Percentiles rank a stretch among this genome's conserved stretches.
Conservation (phyloP, 1,140 invertebrate species). For the Brachystomella parvula region DNA sequence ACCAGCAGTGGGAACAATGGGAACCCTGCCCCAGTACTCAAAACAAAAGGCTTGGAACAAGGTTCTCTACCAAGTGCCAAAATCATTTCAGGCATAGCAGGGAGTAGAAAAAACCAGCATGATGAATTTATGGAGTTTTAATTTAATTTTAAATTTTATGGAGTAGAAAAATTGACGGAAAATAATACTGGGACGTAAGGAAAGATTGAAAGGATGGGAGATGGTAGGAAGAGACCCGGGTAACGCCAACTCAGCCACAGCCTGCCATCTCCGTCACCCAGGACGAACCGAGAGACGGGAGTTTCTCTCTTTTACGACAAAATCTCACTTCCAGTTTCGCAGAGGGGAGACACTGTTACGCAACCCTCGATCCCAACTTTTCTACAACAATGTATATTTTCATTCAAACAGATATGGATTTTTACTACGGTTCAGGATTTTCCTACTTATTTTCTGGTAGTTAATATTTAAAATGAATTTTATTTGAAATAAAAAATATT, state of each 20-base stretch:
- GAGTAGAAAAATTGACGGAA: too few relatives aligned
- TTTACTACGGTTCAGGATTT: too few relatives aligned
- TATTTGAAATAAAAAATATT: not conserved
- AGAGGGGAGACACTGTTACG: conserved; percentile 4
- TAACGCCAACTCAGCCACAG: not conserved
- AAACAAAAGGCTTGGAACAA: not conserved
- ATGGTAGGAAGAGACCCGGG: not conserved
- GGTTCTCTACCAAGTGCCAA: too few relatives aligned
- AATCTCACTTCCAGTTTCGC: not conserved
- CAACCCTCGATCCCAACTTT: not conserved
- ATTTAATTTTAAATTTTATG: too few relatives aligned
- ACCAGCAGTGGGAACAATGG: too few relatives aligned
- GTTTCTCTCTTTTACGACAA: not conserved
- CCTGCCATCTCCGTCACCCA: conserved; percentile 4
- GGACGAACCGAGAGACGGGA: not conserved
- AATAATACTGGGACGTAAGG: not conserved
- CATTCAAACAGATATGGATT: too few relatives aligned
- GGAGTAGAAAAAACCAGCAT: too few relatives aligned
- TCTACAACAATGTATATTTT: not conserved
- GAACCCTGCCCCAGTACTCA: not conserved
- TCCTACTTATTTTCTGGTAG: not conserved
- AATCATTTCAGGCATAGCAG: too few relatives aligned
- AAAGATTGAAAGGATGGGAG: not conserved
- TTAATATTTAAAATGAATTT: not conserved
- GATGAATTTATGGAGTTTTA: not conserved